Percentiles rank a stretch among this genome's conserved stretches.
phyloP scores from a whole-genome alignment of 2,888 invertebrate genomes.

The Suillia variegata region DNA sequence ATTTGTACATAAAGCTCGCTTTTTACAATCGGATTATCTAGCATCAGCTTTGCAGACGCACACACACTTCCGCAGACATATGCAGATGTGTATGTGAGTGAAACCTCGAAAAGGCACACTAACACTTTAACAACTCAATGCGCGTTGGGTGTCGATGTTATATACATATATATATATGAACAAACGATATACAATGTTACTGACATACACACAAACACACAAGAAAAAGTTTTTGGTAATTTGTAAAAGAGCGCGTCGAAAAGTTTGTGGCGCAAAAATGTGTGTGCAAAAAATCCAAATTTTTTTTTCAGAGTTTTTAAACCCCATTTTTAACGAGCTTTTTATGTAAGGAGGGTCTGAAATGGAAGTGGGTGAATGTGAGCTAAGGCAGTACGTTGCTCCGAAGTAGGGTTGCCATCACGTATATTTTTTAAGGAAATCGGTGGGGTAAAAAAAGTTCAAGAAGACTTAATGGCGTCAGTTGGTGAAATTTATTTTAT shows the following conservation, averaged over 20 bases:
- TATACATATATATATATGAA: too few species aligned
- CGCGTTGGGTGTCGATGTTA: constrained; percentile 6
- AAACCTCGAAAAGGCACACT: constrained; percentile 30
- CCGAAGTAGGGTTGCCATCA: constrained; percentile 29
- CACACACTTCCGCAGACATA: constrained; percentile 37
- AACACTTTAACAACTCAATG: constrained; percentile 26
- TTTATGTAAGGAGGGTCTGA: constrained; percentile 15
- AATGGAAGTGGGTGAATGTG: constrained; percentile 13
- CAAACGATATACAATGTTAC: neutral
- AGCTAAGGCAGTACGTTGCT: neutral
- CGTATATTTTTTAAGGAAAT: neutral
- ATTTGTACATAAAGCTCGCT: constrained; percentile 27
- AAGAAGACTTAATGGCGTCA: constrained; percentile 54
- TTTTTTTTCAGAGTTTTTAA: constrained; percentile 11
- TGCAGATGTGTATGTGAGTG: neutral
- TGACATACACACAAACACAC: constrained; percentile 3
- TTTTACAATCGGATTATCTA: constrained; percentile 33
- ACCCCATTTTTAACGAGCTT: constrained; percentile 20
- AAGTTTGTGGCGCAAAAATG: constrained; percentile 47
- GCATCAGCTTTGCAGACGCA: constrained; percentile 16
- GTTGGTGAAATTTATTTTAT: constrained; percentile 51
- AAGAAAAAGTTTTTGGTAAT: constrained; percentile 49
- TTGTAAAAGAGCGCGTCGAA: constrained; percentile 57
- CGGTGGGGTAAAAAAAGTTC: constrained; percentile 41
- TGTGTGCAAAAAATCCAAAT: constrained; percentile 32